Evolutionary conservation across 1,140 invertebrate species (phyloP), one percentile per base, ranked within the genome.

Genomic region (Camponotus pennsylvanicus): DNA sequence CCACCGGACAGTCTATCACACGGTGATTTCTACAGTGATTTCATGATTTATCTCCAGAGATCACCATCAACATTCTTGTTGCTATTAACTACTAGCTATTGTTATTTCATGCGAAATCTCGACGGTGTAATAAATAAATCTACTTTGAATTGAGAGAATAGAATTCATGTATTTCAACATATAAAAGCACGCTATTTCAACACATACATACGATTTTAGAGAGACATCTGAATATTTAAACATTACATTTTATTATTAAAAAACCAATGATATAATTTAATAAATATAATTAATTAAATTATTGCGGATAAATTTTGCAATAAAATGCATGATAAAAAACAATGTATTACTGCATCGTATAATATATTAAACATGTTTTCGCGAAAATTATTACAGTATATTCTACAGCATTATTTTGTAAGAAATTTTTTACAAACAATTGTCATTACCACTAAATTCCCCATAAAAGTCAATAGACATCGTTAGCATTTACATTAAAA

Each of bases 1-100:
- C 45, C 77, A 27, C 7, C 7, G 66, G 37, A 4, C 32, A 57
- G 52, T 11, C 27, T 27, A 27, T 67, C 34, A 34, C 8, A 59
- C 18, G 40, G 1, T 27, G 27, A 82, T 71, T 18, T 55, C 42
- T 52, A 79, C 52, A 34, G 11, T 61, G 11, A 82, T 82, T 82
- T 71, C 52, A 59, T 71, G 27, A 82, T 71, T 71, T 71, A 21
- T 18, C 66, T 71, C 52, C n/a, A 15, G 67, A 82, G 52, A 82
- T 34, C 11, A 59, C 37, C 11, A 45, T 82, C 18, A 27, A 42
- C 67, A 27, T 59, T 71, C 0, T n/a, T 42, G 18, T 70, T 57
- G 64, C 64, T 82, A 71, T 57, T 82, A 71, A 71, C 18, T 42
- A 9, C 52, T 70, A 57, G 32, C 18, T 27, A 15, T 59, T 82